These are phyloP conservation scores for Todus mexicanus DNA, from an alignment of 2,797 vertebrate species.

Conservation along the genomic window DNA sequence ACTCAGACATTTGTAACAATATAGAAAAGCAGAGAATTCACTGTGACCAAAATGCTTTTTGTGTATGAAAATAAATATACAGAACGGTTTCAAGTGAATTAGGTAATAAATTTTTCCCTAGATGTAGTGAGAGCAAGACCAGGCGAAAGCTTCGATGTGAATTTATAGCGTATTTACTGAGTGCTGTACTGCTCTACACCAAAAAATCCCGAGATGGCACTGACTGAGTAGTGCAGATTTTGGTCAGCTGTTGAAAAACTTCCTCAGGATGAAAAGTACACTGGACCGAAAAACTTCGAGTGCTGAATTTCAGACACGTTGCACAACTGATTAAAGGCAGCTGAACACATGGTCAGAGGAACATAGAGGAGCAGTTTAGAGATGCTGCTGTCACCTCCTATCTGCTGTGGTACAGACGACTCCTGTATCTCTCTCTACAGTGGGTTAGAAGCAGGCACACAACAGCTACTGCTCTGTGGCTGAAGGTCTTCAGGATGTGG, in stretches of 20 bases:
- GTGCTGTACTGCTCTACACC: not conserved
- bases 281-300: not conserved
- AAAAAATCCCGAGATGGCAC: not conserved
- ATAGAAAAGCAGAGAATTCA: not conserved
- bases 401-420: not conserved
- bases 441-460: not conserved
- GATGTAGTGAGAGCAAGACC: not conserved
- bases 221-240: not conserved
- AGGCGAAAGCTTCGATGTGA: not conserved
- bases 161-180: not conserved
- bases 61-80: not conserved
- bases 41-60: not conserved
- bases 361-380: not conserved
- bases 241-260: not conserved
- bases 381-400: not conserved
- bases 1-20: not conserved
- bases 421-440: not conserved
- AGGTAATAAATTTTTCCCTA: not conserved
- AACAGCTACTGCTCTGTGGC: fast-evolving
- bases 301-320: not conserved
- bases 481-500: not conserved
- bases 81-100: not conserved
- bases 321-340: not conserved
- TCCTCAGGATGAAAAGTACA: not conserved
- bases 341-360: fast-evolving